Evolutionary conservation across 2,888 invertebrate genomes (phyloP).

Genomic region (Sialis lutaria): DNA sequence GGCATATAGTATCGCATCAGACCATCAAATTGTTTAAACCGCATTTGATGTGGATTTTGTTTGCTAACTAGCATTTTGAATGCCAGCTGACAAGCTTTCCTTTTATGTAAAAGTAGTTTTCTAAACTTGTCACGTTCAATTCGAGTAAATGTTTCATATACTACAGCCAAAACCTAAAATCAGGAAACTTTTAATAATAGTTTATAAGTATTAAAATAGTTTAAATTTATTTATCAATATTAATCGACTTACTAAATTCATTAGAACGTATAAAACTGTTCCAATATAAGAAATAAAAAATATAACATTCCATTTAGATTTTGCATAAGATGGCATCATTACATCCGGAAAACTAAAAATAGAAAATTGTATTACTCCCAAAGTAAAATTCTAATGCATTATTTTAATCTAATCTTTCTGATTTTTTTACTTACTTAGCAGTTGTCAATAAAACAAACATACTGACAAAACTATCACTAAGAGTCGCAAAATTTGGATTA

Average conservation of each 20-base stretch:
- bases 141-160: slow-evolving; percentile 76
- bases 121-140: slow-evolving; percentile 75
- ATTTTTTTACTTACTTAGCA: slow-evolving; percentile 53
- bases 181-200: no score
- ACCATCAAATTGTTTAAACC: slow-evolving; percentile 62
- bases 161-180: slow-evolving; percentile 68
- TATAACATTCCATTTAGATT: slow-evolving; percentile 63
- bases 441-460: slow-evolving; percentile 82
- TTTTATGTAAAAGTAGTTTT: slow-evolving; percentile 62
- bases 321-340: slow-evolving; percentile 80
- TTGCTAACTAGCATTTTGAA: slow-evolving; percentile 66
- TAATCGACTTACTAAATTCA: slow-evolving; percentile 56
- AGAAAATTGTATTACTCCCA: slow-evolving; percentile 1
- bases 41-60: slow-evolving; percentile 46
- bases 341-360: slow-evolving; percentile 70
- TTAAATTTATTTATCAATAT: not conserved
- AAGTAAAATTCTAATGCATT: not conserved
- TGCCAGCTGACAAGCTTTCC: slow-evolving; percentile 65
- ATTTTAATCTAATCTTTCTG: not conserved
- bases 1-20: slow-evolving; percentile 64
- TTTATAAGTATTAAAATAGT: not conserved
- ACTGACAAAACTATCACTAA: slow-evolving; percentile 71
- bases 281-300: slow-evolving; percentile 77
- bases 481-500: slow-evolving; percentile 60
- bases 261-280: slow-evolving; percentile 68